Evolutionary conservation across 2,797 vertebrate species (phyloP).

Genomic region (Balearica regulorum): DNA sequence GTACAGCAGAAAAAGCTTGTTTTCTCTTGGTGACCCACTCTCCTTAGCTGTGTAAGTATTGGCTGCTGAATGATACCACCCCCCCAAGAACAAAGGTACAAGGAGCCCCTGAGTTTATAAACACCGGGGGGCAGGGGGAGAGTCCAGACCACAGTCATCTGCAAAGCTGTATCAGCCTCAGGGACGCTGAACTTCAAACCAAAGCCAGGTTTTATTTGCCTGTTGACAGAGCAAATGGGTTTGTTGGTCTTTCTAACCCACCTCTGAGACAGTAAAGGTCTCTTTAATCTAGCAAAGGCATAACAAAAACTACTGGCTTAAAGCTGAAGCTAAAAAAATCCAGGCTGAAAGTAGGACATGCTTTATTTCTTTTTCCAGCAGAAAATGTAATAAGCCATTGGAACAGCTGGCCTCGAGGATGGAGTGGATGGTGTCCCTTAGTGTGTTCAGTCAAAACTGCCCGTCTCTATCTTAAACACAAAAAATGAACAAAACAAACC

Average conservation of each 20-base stretch:
- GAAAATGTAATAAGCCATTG: not conserved
- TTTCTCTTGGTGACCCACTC: not conserved
- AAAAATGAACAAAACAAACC: not conserved
- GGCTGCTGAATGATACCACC: not conserved
- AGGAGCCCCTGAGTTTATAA: not conserved
- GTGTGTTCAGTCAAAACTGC: not conserved
- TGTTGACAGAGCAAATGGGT: not conserved
- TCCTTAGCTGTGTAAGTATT: not conserved
- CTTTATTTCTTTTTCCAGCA: not conserved
- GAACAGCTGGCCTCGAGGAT: not conserved
- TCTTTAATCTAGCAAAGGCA: constrained; percentile 4
- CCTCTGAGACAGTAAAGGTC: constrained; percentile 14
- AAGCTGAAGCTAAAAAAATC: not conserved
- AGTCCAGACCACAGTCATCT: not conserved
- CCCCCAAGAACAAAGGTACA: not conserved
- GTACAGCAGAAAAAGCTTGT: not conserved
- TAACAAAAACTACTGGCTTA: not conserved
- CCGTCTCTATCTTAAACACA: not conserved
- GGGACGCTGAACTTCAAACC: constrained; percentile 10
- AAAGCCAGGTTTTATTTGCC: constrained; percentile 27
- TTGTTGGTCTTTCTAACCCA: constrained; percentile 33
- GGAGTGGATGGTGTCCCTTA: not conserved
- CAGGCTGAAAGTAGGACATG: not conserved
- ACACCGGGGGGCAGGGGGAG: not conserved
- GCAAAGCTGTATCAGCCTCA: not conserved